phyloP scores from a whole-genome alignment of 2,888 invertebrate species.

The Chesias legatella region DNA sequence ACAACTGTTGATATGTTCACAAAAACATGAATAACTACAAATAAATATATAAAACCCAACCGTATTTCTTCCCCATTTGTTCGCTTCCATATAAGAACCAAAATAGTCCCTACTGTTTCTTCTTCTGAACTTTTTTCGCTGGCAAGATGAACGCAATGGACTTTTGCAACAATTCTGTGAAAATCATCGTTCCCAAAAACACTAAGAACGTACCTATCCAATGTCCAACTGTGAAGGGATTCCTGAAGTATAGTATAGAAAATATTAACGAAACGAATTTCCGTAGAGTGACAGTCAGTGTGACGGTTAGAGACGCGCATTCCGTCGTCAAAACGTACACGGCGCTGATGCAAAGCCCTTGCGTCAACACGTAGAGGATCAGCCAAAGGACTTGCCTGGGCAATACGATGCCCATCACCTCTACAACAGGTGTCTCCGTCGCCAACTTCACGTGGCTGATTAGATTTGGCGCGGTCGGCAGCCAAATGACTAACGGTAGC shows the following conservation, averaged over 20 bases:
- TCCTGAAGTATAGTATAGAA: constrained; percentile 96
- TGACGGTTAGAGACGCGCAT: constrained; percentile 96
- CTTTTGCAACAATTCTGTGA: constrained; percentile 88
- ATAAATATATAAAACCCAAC: too few species aligned
- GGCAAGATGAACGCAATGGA: constrained; percentile 56
- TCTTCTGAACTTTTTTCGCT: constrained; percentile 46
- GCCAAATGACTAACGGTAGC: constrained; percentile 93
- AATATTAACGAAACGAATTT: constrained; percentile 98
- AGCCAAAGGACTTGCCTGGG: constrained; percentile 90
- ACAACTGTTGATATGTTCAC: background rate
- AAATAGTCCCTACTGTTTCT: constrained; percentile 43
- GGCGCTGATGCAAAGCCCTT: constrained; percentile 95
- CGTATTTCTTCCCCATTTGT: constrained; percentile 2
- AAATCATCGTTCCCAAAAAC: constrained; percentile 95
- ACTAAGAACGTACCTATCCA: constrained; percentile 95
- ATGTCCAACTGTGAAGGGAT: constrained; percentile 94
- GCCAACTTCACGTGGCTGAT: constrained; percentile 87
- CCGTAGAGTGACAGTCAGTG: constrained; percentile 95
- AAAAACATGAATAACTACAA: background rate
- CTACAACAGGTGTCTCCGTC: constrained; percentile 82
- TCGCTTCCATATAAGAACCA: background rate
- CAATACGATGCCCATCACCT: constrained; percentile 80
- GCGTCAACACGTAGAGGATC: constrained; percentile 90
- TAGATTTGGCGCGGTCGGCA: constrained; percentile 89
- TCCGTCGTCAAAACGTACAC: constrained; percentile 97